Evolutionary conservation across 2,888 invertebrate genomes (phyloP).

Genomic region (Ptilodon capucinus): DNA sequence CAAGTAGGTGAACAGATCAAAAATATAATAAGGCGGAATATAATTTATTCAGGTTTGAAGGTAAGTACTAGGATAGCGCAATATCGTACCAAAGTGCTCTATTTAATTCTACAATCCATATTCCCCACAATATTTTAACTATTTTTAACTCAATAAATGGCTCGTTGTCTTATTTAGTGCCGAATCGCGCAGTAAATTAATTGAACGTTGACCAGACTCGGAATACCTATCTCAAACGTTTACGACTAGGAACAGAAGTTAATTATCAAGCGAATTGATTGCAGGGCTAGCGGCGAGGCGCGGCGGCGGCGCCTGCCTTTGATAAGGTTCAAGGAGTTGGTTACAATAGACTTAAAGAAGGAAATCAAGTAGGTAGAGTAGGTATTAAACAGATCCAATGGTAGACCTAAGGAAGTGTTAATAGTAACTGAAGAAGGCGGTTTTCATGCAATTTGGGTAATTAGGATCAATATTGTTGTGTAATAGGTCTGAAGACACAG

Average conservation of each 20-base stretch:
- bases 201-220: not conserved
- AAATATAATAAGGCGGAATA: too few species aligned
- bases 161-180: not conserved
- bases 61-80: too few species aligned
- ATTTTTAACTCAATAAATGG: not conserved
- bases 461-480: too few species aligned
- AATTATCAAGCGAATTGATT: not conserved
- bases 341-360: too few species aligned
- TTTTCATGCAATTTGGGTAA: too few species aligned
- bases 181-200: not conserved
- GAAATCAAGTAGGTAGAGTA: too few species aligned
- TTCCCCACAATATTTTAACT: not conserved
- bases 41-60: too few species aligned
- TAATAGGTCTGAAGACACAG: too few species aligned
- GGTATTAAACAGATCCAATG: too few species aligned
- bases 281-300: not conserved
- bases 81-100: not conserved
- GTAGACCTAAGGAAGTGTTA: too few species aligned
- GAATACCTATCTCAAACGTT: not conserved
- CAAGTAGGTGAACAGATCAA: too few species aligned
- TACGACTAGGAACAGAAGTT: not conserved
- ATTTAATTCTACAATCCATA: not conserved
- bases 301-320: not conserved
- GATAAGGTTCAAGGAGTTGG: not conserved
- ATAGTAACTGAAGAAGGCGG: too few species aligned